Percentiles rank a stretch among this genome's conserved stretches.
phyloP scores from a whole-genome alignment of 2,113 vertebrate genomes.

The Cephalopholis sonnerati region DNA sequence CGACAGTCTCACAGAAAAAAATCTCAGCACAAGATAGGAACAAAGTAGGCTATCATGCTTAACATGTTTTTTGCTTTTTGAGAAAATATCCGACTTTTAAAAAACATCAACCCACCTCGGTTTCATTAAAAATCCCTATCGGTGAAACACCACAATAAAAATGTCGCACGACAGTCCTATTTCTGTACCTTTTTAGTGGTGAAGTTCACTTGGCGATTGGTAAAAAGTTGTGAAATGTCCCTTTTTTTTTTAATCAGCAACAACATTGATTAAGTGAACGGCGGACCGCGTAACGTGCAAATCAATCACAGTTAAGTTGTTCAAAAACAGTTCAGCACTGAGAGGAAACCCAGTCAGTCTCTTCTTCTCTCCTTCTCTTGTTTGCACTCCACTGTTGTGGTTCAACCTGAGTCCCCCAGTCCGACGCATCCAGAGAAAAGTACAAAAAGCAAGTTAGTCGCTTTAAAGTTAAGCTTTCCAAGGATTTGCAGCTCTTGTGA shows the following conservation, averaged over 20 bases:
- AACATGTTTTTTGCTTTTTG: constrained; percentile 86
- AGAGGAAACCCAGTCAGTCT: constrained; percentile 71
- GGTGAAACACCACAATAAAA: constrained; percentile 83
- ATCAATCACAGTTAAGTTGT: constrained; percentile 90
- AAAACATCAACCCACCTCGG: constrained; percentile 91
- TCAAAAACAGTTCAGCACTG: constrained; percentile 77
- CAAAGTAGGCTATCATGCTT: constrained; percentile 93
- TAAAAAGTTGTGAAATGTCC: constrained; percentile 87
- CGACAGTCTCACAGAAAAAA: constrained; percentile 94
- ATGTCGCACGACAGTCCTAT: constrained; percentile 72
- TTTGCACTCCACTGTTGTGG: constrained; percentile 39
- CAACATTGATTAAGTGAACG: constrained; percentile 85
- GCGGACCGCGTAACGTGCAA: constrained; percentile 90
- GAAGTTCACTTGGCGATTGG: constrained; percentile 86
- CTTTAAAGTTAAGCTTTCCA: constrained; percentile 65
- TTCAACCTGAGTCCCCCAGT: constrained; percentile 56
- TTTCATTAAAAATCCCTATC: constrained; percentile 85
- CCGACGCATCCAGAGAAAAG: constrained; percentile 72
- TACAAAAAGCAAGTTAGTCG: constrained; percentile 57
- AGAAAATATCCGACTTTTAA: constrained; percentile 93
- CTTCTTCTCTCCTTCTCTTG: constrained; percentile 33
- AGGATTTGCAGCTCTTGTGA: constrained; percentile 52
- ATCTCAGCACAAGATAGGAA: constrained; percentile 95
- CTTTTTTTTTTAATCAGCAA: constrained; percentile 73
- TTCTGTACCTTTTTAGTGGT: constrained; percentile 88